Evolutionary conservation across 2,888 invertebrate genomes (phyloP), one percentile per base, ranked within the genome.

Genomic region (Drosophila aldrichi): DNA sequence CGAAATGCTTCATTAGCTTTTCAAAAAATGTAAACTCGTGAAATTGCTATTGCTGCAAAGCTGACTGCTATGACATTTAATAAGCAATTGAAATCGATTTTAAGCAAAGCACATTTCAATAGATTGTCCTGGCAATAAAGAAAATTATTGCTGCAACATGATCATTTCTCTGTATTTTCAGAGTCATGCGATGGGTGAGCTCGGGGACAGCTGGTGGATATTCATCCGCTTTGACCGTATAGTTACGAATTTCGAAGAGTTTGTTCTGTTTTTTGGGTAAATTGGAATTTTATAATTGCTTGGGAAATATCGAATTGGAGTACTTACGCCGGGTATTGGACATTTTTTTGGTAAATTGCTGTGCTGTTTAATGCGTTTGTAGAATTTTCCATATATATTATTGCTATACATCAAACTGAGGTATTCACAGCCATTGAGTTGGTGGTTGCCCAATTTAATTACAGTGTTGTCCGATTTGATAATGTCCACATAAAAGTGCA

Each of bases 341-440:
- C 81, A 90, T 0, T 20, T 60, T 12, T n/a, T 59, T 4, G 90
- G 82, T 0, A 89, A 49, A 69, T 78, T 80, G 55, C 78, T 75
- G 1, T 10, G 25, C 0, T 32, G 18, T 38, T 61, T 74, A 7
- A 83, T 12, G 2, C 72, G 66, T 14, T 48, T 63, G 1, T 73
- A 55, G 20, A 77, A 40, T 16, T 59, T 69, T 8, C 65, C 67
- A 8, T 58, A 12, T 0, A 69, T 34, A 29, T 41, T 60, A 8
- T 57, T 67, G 3, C 16, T 16, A 25, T 70, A 59, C 5, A 62
- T 20, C 1, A 62, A 40, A 3, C 43, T 36, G 12, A 89, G 41
- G 22, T 65, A 74, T n/a, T 76, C 74, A 55, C 90, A 88, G 2
- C 82, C 87, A 52, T 88, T 70, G 12, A 82, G 36, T n/a, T 68